phyloP scores from a whole-genome alignment of 1,140 invertebrate species.

The Halesus radiatus region DNA sequence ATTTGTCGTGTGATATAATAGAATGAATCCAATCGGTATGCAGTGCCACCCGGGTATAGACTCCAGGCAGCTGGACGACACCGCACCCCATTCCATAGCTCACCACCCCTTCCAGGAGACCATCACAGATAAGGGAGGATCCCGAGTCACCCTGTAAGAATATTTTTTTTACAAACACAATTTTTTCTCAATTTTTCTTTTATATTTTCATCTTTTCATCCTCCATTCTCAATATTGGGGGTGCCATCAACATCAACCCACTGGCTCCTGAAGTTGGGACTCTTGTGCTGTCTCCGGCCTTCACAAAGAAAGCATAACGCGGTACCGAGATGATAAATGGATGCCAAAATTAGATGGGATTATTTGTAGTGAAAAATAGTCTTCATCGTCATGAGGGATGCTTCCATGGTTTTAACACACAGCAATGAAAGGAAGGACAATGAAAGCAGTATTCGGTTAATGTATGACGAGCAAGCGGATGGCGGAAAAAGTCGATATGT shows the following conservation, averaged over 20 bases:
- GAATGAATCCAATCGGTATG: conserved; percentile 63
- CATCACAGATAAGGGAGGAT: conserved; percentile 76
- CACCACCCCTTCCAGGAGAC: conserved; percentile 74
- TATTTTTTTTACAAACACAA: not conserved
- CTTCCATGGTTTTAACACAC: no score
- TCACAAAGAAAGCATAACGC: no score
- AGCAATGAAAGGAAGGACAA: no score
- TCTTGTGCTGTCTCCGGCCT: no score
- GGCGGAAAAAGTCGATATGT: no score
- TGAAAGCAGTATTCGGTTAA: no score
- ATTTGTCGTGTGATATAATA: conserved; percentile 30
- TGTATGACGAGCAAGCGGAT: no score
- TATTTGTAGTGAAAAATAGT: no score
- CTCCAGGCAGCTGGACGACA: conserved; percentile 71
- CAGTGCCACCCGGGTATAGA: conserved; percentile 73
- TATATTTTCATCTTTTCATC: not conserved
- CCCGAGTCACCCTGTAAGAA: conserved; percentile 78
- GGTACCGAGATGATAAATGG: no score
- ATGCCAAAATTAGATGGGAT: no score
- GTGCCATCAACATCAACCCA: not conserved
- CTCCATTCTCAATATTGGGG: not conserved
- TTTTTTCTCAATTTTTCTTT: not conserved
- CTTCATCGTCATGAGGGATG: no score
- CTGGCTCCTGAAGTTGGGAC: no score
- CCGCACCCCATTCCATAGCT: conserved; percentile 78